Evolutionary conservation across 2,797 vertebrate species (phyloP), one percentile per base, ranked within the genome.

Genomic region (Parauchenoglanis punctatus): DNA sequence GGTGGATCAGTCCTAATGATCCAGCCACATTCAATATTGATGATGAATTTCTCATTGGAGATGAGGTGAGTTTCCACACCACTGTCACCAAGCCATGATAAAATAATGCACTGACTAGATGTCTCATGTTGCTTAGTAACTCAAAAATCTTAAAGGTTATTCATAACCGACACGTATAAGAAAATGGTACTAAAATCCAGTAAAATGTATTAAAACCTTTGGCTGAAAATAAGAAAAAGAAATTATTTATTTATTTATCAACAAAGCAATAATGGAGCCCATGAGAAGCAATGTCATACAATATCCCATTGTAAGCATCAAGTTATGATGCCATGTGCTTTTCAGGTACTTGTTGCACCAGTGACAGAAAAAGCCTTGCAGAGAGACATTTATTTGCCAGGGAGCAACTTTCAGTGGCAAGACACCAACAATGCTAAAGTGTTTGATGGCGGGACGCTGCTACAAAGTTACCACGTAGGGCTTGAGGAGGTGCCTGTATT

Each of bases 1-100:
- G 97, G 97, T 98, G 97, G 97, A 93, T 97, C 91, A 97, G 95
- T 78, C 97, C 97, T 44, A 94, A 88, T 0, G 97, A 98, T 59
- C 95, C 96, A 0, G 2, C 88, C 0, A 96, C 97, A 0, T 97
- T 97, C 90, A 95, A 95, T 83, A 81, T 97, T 3, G 96, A 97
- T 87, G 96, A 98, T 61, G 97, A 98, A 92, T 98, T 98, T 87
- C 96, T 98, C 84, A 97, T 98, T 0, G 97, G 97, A 91, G 96
- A 98, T 63, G 95, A 98, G 96, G 97, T 98, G 91, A 91, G 94
- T 80, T 78, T 49, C 20, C 25, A 52, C 18, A 13, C 31, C 23
- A 49, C 23, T 28, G 13, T 25, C 59, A 81, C 44, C 59, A 40
- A 59, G 54, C 35, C 31, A 59, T 80, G 28, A 81, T 7, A 61